Conservation (phyloP, 2,888 invertebrate genomes). For the Mycalesis mineus region DNA sequence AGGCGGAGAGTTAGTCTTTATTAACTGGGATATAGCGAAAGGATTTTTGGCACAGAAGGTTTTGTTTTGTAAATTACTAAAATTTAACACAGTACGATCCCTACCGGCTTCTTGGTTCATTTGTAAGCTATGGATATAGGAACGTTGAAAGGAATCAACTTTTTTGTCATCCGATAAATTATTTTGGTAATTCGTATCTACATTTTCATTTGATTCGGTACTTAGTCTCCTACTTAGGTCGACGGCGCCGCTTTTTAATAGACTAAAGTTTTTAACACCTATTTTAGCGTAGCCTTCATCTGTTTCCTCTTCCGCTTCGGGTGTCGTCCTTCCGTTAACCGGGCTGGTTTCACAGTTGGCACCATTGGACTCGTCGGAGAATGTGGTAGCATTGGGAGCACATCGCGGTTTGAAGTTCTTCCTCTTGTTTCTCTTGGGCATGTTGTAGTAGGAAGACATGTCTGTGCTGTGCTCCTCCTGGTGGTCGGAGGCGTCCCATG, state of each 20-base stretch:
- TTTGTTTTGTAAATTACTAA: conserved; percentile 73
- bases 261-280: conserved; percentile 71
- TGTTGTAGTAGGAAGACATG: conserved; percentile 69
- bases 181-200: conserved; percentile 71
- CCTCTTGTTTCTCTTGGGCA: conserved; percentile 84
- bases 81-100: conserved; percentile 66
- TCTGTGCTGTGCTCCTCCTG: conserved; percentile 63
- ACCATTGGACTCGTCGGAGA: conserved; percentile 72
- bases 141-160: conserved; percentile 68
- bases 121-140: conserved; percentile 73
- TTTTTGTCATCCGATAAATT: conserved; percentile 67
- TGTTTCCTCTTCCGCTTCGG: conserved; percentile 54
- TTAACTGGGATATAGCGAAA: conserved; percentile 76
- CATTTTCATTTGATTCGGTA: conserved; percentile 74
- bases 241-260: conserved; percentile 71
- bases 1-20: conserved; percentile 74
- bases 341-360: conserved; percentile 54
- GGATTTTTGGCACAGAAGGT: conserved; percentile 78
- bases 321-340: conserved; percentile 62
- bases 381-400: conserved; percentile 76
- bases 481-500: conserved; percentile 58
- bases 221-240: conserved; percentile 72
- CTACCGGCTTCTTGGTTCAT: conserved; percentile 57
- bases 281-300: conserved; percentile 63
- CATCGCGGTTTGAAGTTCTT: conserved; percentile 89